Conservation (phyloP, 2,797 vertebrate species). For the Sebastes matsubarae region DNA sequence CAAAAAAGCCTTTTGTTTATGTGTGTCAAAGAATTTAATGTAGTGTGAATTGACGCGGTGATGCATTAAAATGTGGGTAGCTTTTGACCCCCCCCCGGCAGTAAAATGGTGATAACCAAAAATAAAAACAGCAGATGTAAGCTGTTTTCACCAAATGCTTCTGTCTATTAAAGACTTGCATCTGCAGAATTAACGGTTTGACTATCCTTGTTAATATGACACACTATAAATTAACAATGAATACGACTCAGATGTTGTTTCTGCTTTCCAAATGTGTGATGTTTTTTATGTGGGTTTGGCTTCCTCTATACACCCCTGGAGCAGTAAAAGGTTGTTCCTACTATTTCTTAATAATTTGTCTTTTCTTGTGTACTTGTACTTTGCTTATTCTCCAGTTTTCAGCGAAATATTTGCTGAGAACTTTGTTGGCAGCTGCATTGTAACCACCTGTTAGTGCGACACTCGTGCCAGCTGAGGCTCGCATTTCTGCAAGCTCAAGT, state of each 20-base stretch:
- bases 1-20: neutral
- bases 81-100: neutral
- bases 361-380: neutral
- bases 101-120: neutral
- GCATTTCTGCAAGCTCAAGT: constrained; percentile 34
- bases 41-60: neutral
- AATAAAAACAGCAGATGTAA: neutral
- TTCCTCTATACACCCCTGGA: neutral
- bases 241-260: neutral
- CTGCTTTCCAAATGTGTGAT: neutral
- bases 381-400: neutral
- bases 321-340: neutral
- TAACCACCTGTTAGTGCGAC: constrained; percentile 21
- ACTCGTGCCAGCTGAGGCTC: constrained; percentile 19
- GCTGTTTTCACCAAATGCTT: neutral
- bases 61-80: neutral
- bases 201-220: neutral
- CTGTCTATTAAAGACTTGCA: neutral
- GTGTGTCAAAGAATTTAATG: neutral
- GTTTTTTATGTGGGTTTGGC: neutral
- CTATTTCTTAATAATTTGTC: neutral
- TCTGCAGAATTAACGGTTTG: neutral
- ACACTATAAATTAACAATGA: neutral
- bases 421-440: neutral
- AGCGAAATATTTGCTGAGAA: neutral